Percentiles rank a stretch among this genome's conserved stretches.
phyloP scores from a whole-genome alignment of 2,113 vertebrate genomes.

The Sceloporus undulatus region DNA sequence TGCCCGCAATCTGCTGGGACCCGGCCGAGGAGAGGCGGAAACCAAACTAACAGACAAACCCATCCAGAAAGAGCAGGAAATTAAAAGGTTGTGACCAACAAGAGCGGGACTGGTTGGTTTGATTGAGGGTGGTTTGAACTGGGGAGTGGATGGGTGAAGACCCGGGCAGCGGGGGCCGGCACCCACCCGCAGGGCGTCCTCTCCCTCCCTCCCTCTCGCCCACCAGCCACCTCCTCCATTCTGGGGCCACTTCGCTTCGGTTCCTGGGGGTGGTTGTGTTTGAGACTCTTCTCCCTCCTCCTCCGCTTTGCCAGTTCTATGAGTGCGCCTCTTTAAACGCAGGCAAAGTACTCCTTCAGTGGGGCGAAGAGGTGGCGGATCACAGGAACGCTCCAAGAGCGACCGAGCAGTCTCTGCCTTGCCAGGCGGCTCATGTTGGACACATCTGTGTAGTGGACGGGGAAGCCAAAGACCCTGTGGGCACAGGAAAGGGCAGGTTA shows the following conservation, averaged over 20 bases:
- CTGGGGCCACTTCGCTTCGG: conserved; percentile 75
- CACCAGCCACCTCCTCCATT: conserved; percentile 82
- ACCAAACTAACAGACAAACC: conserved; percentile 85
- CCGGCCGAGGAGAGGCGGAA: conserved; percentile 77
- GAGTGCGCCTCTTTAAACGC: conserved; percentile 83
- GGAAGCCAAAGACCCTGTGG: conserved; percentile 92
- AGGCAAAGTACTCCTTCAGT: conserved; percentile 99
- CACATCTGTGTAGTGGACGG: conserved; percentile 97
- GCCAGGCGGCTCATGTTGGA: conserved; percentile 99
- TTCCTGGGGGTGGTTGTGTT: conserved; percentile 80
- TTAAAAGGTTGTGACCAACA: conserved; percentile 82
- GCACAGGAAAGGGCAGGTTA: conserved; percentile 33
- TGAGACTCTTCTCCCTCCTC: conserved; percentile 62
- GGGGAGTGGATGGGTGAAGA: conserved; percentile 87
- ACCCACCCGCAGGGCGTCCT: conserved; percentile 56
- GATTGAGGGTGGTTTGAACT: conserved; percentile 89
- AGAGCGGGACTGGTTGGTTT: conserved; percentile 67
- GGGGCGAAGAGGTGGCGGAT: conserved; percentile 99
- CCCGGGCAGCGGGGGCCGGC: conserved; percentile 74
- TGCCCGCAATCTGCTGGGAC: conserved; percentile 58
- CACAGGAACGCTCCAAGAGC: conserved; percentile 97
- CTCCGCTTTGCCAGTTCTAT: conserved; percentile 78
- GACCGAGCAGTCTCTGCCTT: conserved; percentile 95
- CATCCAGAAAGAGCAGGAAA: conserved; percentile 94
- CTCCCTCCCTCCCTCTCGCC: conserved; percentile 76